phyloP scores from a whole-genome alignment of 2,797 vertebrate genomes.

The Saxicola maurus region DNA sequence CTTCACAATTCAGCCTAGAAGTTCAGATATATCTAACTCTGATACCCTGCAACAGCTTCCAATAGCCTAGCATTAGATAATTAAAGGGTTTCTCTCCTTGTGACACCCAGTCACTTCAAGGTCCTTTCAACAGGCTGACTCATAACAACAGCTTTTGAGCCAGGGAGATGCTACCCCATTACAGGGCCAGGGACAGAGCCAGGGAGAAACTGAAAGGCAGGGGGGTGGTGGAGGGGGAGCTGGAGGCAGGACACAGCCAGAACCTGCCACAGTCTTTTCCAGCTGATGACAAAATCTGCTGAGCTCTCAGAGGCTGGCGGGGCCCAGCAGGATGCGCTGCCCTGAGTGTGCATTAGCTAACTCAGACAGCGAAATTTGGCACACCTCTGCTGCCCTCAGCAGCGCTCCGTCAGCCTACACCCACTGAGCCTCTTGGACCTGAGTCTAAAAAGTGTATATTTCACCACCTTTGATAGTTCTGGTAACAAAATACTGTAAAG shows the following conservation, averaged over 20 bases:
- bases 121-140: not conserved
- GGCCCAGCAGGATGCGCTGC: not conserved
- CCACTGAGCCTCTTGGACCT: not conserved
- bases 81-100: not conserved
- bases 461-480: slow-evolving; percentile 22
- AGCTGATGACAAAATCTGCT: not conserved
- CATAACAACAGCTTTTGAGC: not conserved
- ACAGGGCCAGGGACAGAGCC: rapidly evolving
- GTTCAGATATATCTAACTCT: not conserved
- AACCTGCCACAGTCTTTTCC: not conserved
- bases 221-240: rapidly evolving
- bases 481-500: slow-evolving; percentile 41
- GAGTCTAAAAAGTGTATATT: slow-evolving; percentile 12
- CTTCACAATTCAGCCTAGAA: not conserved
- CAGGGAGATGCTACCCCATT: not conserved
- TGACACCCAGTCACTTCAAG: not conserved
- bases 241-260: not conserved
- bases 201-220: not conserved
- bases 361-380: not conserved
- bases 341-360: not conserved
- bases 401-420: not conserved
- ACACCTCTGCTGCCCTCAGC: not conserved
- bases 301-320: not conserved
- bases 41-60: not conserved
- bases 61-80: not conserved